Evolutionary conservation across 2,797 vertebrate species (phyloP), one percentile per base, ranked within the genome.

Genomic region (Falco concolor): DNA sequence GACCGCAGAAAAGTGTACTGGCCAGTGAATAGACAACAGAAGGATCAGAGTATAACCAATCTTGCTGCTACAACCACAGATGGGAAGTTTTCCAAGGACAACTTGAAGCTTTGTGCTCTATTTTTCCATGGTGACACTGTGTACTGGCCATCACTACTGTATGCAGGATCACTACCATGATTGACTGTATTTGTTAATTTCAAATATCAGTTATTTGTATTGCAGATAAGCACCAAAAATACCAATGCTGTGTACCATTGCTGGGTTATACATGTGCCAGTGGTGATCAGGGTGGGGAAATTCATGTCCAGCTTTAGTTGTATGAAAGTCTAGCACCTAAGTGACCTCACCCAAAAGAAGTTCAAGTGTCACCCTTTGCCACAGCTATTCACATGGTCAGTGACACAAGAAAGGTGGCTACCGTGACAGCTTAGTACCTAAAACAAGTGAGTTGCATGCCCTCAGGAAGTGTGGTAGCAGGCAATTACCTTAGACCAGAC

Each of bases 231-330:
- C 19, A 61, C 13, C 23, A 27, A 61, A 70, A 59, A 8, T 42
- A 16, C 13, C 10, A 9, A 3, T 10, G 34, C 52, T 74, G 52
- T 6, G 9, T 59, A 1, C 14, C 3, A 1, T 2, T 83, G 16
- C 15, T 10, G 4, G 23, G 24, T 78, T 44, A 8, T 23, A 28
- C 8, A 0, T 3, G 8, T 23, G 12, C 27, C 40, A 42, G 10
- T 17, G 17, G 42, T 32, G n/a, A 24, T 17, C 27, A 40, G 50
- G 77, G 19, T 18, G 45, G 16, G 45, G 23, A 86, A 32, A 60
- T 24, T 6, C 12, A 3, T 14, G 13, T 32, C 30, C 9, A 10
- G 6, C 10, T 90, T 79, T 16, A 77, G 32, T 18, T 91, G 13
- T 19, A 1, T 24, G 13, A 11, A 68, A 49, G 25, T 25, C 34